Evolutionary conservation across 2,113 vertebrate species (phyloP).

Genomic region (Gadus chalcogrammus): DNA sequence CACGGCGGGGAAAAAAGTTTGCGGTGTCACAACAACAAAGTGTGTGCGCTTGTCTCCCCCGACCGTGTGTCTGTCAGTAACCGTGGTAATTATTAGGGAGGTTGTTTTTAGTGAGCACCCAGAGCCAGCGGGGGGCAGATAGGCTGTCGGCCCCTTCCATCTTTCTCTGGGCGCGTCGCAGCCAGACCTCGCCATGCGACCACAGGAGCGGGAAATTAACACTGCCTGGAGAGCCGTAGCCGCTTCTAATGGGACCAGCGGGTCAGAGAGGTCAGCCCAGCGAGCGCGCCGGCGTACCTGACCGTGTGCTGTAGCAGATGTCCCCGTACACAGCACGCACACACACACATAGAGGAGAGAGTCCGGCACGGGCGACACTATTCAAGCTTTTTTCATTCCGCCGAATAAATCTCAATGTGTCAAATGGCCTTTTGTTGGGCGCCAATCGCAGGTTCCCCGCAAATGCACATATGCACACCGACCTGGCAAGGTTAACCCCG

Average conservation of each 20-base stretch:
- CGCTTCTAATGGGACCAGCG: conserved; percentile 44
- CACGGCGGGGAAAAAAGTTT: conserved; percentile 45
- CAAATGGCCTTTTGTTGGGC: neutral
- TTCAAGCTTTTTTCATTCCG: neutral
- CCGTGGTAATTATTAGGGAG: conserved; percentile 66
- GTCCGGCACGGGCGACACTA: no score
- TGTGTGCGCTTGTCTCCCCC: conserved; percentile 24
- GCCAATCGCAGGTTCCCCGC: neutral
- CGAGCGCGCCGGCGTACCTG: neutral
- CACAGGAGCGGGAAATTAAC: conserved; percentile 74
- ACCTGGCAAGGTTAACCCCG: no score
- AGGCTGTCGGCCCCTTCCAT: conserved; percentile 59
- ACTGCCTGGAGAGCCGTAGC: conserved; percentile 51
- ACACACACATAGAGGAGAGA: no score
- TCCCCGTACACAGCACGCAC: neutral
- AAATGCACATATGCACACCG: no score
- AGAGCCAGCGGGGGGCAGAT: conserved; percentile 68
- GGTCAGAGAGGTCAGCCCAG: conserved; percentile 24
- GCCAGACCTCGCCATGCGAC: conserved; percentile 68
- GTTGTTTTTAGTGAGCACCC: conserved; percentile 57
- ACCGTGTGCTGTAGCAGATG: no score
- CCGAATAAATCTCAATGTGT: neutral
- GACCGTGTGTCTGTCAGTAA: neutral
- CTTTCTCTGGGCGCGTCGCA: conserved; percentile 57
- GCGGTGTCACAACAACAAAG: conserved; percentile 48